These are phyloP conservation scores for Oreochromis tanganicae DNA, from an alignment of 2,113 vertebrate genomes.

Conservation along the genomic window DNA sequence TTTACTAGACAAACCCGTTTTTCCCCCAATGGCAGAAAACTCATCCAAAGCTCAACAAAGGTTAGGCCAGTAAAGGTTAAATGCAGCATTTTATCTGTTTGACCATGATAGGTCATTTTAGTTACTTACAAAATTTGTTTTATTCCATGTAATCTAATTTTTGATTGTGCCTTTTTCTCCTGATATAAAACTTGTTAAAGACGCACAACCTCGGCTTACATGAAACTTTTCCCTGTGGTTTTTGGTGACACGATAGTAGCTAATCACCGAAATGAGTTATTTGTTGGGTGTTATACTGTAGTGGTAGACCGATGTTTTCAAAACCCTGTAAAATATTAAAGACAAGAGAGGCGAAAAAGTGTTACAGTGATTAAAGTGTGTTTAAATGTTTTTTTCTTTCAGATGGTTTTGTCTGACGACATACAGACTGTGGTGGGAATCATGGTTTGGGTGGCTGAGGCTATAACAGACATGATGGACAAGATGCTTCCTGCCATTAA, in stretches of 20 bases:
- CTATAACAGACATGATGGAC: slow-evolving; percentile 49
- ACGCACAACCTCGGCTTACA: background rate
- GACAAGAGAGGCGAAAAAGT: background rate
- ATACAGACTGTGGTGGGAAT: slow-evolving; percentile 49
- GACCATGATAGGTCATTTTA: background rate
- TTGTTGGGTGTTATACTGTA: background rate
- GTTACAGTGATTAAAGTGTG: background rate
- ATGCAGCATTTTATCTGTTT: background rate
- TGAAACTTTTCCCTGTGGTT: background rate
- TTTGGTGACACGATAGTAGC: background rate
- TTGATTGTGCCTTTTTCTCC: background rate
- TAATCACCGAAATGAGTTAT: background rate
- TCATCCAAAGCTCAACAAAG: background rate
- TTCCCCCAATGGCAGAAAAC: background rate
- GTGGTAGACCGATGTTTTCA: background rate
- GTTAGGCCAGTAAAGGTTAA: background rate
- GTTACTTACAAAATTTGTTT: background rate
- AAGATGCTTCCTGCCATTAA: slow-evolving; percentile 48
- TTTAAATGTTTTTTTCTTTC: background rate
- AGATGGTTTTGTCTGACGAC: slow-evolving; percentile 69
- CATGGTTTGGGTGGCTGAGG: slow-evolving; percentile 41
- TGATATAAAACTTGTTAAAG: background rate
- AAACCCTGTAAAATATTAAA: background rate
- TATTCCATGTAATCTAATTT: background rate
- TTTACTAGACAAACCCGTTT: background rate